Evolutionary conservation across 2,113 vertebrate genomes (phyloP).

Genomic region (Odontesthes bonariensis): DNA sequence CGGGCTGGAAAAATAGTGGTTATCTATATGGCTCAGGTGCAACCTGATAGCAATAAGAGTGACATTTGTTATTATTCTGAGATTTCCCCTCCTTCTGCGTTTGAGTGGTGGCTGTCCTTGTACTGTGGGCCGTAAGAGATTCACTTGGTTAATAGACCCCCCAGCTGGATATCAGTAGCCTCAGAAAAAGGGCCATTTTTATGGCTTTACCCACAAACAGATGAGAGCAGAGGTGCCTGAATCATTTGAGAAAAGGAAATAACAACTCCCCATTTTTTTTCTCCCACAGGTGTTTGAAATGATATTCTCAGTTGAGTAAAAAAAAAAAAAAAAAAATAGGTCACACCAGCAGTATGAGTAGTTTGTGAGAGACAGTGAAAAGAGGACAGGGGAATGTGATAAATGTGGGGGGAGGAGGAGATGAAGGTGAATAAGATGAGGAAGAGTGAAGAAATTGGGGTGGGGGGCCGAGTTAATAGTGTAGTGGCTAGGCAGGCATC

Average conservation of each 20-base stretch:
- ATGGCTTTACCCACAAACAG: slow-evolving; percentile 60
- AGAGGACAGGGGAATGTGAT: slow-evolving; percentile 40
- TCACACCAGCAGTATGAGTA: slow-evolving; percentile 51
- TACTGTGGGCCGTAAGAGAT: slow-evolving; percentile 38
- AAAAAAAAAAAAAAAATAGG: slow-evolving; percentile 64
- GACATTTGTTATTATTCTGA: slow-evolving; percentile 77
- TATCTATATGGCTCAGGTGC: slow-evolving; percentile 83
- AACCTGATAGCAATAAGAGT: slow-evolving; percentile 71
- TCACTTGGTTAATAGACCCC: slow-evolving; percentile 67
- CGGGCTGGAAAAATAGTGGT: slow-evolving; percentile 55
- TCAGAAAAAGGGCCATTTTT: slow-evolving; percentile 45
- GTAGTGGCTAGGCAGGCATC: slow-evolving; percentile 39
- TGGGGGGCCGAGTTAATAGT: slow-evolving; percentile 57
- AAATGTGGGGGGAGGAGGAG: slow-evolving; percentile 53
- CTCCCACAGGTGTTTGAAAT: slow-evolving; percentile 72
- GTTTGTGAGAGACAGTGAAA: slow-evolving; percentile 29
- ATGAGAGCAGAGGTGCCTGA: slow-evolving; percentile 57
- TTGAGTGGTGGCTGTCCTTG: slow-evolving; percentile 77
- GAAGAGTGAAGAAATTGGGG: slow-evolving; percentile 33
- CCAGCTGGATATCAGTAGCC: slow-evolving; percentile 48
- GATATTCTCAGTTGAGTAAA: slow-evolving; percentile 65
- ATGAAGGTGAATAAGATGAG: slow-evolving; percentile 69
- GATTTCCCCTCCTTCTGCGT: slow-evolving; percentile 47
- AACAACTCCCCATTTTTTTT: slow-evolving; percentile 40
- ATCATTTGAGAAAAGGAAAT: slow-evolving; percentile 62